Percentiles rank a stretch among this genome's conserved stretches.
Conservation (phyloP, 2,888 invertebrate species). For the Agelastica alni region DNA sequence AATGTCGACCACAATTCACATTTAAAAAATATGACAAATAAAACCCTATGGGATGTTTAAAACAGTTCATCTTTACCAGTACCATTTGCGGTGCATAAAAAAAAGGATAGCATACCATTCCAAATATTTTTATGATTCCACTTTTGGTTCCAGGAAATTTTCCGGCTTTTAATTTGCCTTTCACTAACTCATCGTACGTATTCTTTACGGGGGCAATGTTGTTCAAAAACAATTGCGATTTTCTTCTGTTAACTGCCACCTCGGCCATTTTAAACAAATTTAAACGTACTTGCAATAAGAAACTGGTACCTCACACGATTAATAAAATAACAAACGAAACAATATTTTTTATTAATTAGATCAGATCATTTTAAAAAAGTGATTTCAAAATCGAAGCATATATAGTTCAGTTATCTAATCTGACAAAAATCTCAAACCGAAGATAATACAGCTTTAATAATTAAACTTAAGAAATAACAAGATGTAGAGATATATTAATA, state of each 20-base stretch:
- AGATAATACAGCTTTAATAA: too few species aligned
- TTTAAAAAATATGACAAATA: too few species aligned
- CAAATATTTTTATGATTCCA: constrained; percentile 41
- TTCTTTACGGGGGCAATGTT: constrained; percentile 37
- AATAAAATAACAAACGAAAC: neutral
- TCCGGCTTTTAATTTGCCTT: constrained; percentile 41
- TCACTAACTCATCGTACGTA: constrained; percentile 41
- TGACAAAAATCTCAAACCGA: too few species aligned
- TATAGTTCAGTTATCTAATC: constrained; percentile 6
- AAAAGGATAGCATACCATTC: constrained; percentile 43
- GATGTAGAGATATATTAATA: too few species aligned
- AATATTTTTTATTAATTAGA: neutral
- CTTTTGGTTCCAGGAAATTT: constrained; percentile 43
- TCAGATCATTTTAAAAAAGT: neutral
- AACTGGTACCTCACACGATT: neutral
- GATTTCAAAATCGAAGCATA: neutral
- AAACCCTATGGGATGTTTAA: too few species aligned
- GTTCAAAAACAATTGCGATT: constrained; percentile 37
- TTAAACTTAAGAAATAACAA: too few species aligned
- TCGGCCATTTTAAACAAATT: constrained; percentile 31
- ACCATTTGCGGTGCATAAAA: too few species aligned
- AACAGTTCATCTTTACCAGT: too few species aligned
- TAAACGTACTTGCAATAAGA: neutral
- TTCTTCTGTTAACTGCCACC: constrained; percentile 31
- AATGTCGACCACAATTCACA: too few species aligned